phyloP scores from a whole-genome alignment of 1,140 invertebrate species.

The Sminthurides bifidus region DNA sequence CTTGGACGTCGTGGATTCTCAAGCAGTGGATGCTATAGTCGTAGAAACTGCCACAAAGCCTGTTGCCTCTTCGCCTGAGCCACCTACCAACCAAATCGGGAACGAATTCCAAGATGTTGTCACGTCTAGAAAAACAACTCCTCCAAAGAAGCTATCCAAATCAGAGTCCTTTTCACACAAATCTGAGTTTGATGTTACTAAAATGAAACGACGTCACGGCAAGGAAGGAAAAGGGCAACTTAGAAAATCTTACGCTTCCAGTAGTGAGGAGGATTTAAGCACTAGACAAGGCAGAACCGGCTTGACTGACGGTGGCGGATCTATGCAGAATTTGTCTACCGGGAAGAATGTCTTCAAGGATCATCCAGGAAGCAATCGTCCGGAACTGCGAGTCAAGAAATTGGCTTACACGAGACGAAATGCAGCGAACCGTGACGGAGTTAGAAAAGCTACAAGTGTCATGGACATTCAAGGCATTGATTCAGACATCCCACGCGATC shows the following conservation, averaged over 20 bases:
- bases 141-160: conserved; percentile 21
- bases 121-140: not conserved
- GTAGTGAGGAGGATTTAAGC: conserved; percentile 17
- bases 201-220: conserved; percentile 15
- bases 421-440: not conserved
- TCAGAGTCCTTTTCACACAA: conserved; percentile 31
- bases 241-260: conserved; percentile 13
- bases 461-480: conserved; percentile 15
- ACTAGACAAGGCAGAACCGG: too few relatives aligned
- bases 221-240: not conserved
- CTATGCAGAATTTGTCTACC: conserved; percentile 27
- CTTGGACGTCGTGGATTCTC: not conserved
- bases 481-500: conserved; percentile 15
- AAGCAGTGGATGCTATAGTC: not conserved
- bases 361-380: not conserved
- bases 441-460: conserved; percentile 23
- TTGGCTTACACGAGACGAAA: not conserved
- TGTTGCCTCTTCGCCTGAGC: too few relatives aligned
- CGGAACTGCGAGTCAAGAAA: not conserved
- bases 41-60: not conserved
- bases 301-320: not conserved
- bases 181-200: conserved; percentile 24
- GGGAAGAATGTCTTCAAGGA: not conserved
- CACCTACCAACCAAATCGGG: not conserved
- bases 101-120: not conserved